Evolutionary conservation across 2,888 invertebrate genomes (phyloP).

Genomic region (Baronia brevicornis): DNA sequence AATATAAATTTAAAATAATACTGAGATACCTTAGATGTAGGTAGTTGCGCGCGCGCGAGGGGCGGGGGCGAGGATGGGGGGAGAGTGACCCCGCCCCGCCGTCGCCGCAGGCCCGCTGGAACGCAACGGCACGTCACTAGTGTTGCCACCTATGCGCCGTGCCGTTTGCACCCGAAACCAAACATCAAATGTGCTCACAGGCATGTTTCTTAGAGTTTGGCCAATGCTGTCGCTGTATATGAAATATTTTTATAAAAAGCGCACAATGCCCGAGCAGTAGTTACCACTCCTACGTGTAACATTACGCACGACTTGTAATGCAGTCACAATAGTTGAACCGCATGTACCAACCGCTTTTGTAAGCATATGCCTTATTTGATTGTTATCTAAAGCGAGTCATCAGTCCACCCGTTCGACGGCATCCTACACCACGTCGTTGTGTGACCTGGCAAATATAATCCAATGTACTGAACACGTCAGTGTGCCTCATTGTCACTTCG

Average conservation of each 20-base stretch:
- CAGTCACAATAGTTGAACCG: too few species aligned
- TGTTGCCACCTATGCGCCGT: slow-evolving; percentile 21
- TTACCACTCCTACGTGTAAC: too few species aligned
- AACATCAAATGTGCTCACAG: neutral
- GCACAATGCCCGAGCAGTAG: slow-evolving; percentile 13
- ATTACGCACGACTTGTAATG: too few species aligned
- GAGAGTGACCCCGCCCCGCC: slow-evolving; percentile 7
- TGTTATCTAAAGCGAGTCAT: too few species aligned
- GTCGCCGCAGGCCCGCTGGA: slow-evolving; percentile 10
- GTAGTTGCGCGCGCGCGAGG: slow-evolving; percentile 50
- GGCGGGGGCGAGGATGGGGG: slow-evolving; percentile 24
- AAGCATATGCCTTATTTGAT: too few species aligned
- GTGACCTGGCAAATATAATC: too few species aligned
- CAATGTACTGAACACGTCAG: too few species aligned
- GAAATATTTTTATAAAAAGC: slow-evolving; percentile 21
- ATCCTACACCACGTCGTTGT: too few species aligned
- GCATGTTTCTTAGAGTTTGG: slow-evolving; percentile 1
- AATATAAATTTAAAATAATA: slow-evolving; percentile 74
- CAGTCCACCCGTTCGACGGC: too few species aligned
- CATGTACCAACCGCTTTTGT: too few species aligned
- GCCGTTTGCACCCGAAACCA: slow-evolving; percentile 13
- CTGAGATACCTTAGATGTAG: slow-evolving; percentile 65
- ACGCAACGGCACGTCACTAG: slow-evolving; percentile 17
- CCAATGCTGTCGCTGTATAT: slow-evolving; percentile 15
- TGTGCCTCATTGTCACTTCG: too few species aligned